phyloP scores from a whole-genome alignment of 2,797 vertebrate genomes.

The Acropternis orthonyx region DNA sequence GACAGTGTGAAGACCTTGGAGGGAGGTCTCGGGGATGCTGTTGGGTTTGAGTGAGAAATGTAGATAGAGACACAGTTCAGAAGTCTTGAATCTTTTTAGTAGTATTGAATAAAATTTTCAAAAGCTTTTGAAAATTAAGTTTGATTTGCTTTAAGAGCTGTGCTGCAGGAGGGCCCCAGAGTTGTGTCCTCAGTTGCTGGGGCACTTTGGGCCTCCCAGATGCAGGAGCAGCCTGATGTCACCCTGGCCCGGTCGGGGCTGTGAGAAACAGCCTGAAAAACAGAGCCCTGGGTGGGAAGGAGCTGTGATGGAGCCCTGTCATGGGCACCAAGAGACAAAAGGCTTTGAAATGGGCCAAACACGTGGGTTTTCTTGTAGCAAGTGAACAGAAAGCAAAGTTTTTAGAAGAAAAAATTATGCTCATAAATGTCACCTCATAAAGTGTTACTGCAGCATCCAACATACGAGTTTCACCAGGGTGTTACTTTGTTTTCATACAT shows the following conservation, averaged over 20 bases:
- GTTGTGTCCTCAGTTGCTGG: not conserved
- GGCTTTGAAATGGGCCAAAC: not conserved
- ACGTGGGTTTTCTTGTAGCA: not conserved
- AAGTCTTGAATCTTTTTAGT: not conserved
- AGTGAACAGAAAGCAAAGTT: not conserved
- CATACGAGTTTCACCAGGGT: accelerated
- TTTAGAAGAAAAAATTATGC: not conserved
- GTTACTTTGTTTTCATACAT: not conserved
- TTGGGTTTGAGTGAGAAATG: accelerated
- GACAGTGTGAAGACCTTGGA: not conserved
- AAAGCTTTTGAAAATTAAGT: not conserved
- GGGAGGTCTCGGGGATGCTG: not conserved
- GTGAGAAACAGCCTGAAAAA: not conserved
- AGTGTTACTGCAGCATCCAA: accelerated
- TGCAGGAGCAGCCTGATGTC: not conserved
- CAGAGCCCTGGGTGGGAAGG: not conserved
- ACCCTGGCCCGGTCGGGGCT: not conserved
- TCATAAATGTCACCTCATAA: accelerated
- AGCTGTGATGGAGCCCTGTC: not conserved
- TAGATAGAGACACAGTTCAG: not conserved
- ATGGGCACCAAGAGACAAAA: not conserved
- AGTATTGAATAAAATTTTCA: not conserved
- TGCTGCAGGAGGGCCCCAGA: not conserved
- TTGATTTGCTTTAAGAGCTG: not conserved
- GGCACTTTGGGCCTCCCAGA: not conserved